Evolutionary conservation across 2,888 invertebrate genomes (phyloP), one percentile per base, ranked within the genome.

Genomic region (Hyles lineata): DNA sequence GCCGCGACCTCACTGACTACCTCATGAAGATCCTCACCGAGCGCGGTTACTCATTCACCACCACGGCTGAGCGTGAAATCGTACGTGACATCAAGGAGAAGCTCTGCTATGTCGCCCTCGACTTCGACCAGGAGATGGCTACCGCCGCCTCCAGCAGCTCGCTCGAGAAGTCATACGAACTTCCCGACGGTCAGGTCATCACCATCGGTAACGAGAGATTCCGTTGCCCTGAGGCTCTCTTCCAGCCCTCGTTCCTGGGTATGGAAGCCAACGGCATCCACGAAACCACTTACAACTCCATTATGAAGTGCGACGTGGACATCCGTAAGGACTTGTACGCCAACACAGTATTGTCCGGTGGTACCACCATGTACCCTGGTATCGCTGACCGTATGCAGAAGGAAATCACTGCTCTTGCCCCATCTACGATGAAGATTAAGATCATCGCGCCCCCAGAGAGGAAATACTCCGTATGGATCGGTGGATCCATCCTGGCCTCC

Each of bases 251-350:
- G 78, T 98, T 98, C 97, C 90, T 98, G 95, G 97, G 97, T 85
- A 97, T 97, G 97, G 97, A 98, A 96, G 97, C 98, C 72, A 97
- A 97, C 86, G 98, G 98, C 83, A 98, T 98, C 92, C 98, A 98
- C 90, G 98, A 98, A 91, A 98, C 98, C 85, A 97, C 97, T 55
- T 99, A 98, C 96, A 98, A 99, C 95, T 98, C 98, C 73, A 99
- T 99, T 96, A 98, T 99, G 98, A 99, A 98, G 96, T 99, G 99
- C 95, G 99, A 99, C 93, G 98, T 99, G 73, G 98, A 98, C 91
- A 99, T 99, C 96, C 97, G 98, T 96, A 98, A 98, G 96, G 98
- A 98, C 95, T 94, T 98, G 95, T 99, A 98, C 95, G 98, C 98
- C 96, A 98, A 98, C 96, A 98, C 98, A 83, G 98, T 99, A 72